Evolutionary conservation across 2,113 vertebrate species (phyloP).

Genomic region (Bombycilla garrulus): DNA sequence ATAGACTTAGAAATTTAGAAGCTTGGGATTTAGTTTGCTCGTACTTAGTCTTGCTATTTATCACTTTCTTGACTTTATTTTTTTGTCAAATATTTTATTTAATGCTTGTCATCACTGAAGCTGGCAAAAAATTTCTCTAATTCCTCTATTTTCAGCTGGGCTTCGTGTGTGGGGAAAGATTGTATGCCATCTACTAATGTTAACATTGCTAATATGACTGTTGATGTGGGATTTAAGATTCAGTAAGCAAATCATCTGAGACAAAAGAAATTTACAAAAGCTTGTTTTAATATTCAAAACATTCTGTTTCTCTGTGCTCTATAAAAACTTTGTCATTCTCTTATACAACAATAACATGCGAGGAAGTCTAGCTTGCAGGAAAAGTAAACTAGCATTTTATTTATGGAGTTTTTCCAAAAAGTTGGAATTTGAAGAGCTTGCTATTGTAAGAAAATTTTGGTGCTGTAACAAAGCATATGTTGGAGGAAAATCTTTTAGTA

Average conservation of each 20-base stretch:
- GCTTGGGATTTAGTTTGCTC: background rate
- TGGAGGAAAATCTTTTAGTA: background rate
- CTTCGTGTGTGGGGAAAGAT: rapidly evolving
- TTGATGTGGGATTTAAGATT: background rate
- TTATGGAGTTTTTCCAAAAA: background rate
- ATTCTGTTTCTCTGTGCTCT: background rate
- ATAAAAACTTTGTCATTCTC: background rate
- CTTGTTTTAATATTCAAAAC: background rate
- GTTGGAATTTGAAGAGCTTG: background rate
- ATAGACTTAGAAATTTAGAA: background rate
- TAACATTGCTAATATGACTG: background rate
- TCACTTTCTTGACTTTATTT: background rate
- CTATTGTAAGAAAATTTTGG: background rate
- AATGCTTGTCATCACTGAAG: background rate
- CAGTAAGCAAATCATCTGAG: background rate
- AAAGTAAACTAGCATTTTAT: background rate
- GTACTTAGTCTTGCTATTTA: background rate
- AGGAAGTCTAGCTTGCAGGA: background rate
- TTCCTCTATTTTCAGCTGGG: background rate
- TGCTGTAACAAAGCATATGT: background rate
- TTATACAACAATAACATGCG: background rate
- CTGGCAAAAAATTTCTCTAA: background rate
- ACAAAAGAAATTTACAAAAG: background rate
- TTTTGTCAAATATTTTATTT: background rate
- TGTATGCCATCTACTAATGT: background rate